A percentile compares a stretch with the other conserved stretches of the same genome.
Evolutionary conservation across 2,797 vertebrate species (phyloP).

Genomic region (Cossypha niveicapilla): DNA sequence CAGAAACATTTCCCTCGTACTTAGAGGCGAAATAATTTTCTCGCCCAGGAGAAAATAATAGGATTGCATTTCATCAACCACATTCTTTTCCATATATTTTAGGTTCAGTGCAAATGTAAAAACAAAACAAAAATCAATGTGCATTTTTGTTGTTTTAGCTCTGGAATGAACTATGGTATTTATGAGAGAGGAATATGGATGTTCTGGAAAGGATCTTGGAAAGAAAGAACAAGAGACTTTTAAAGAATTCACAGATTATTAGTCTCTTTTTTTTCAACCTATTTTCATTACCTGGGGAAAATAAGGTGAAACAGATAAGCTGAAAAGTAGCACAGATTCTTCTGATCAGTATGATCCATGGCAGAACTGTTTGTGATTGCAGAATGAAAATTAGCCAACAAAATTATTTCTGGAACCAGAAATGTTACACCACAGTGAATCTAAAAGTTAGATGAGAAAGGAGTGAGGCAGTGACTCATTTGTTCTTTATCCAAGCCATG

Average conservation of each 20-base stretch:
- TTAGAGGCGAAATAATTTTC: slow-evolving; percentile 14
- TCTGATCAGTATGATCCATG: not conserved
- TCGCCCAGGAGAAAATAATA: slow-evolving; percentile 11
- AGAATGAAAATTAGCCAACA: not conserved
- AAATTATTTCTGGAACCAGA: not conserved
- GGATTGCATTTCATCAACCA: slow-evolving; percentile 24
- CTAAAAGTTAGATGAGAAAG: not conserved
- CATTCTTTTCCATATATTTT: not conserved
- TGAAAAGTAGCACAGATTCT: not conserved
- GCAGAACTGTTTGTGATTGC: not conserved
- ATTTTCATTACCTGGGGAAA: not conserved
- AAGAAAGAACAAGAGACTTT: not conserved
- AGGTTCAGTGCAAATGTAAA: not conserved
- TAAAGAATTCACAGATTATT: not conserved
- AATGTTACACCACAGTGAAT: not conserved
- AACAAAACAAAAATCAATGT: not conserved
- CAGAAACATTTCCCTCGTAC: not conserved
- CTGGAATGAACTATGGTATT: not conserved
- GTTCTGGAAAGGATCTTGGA: not conserved
- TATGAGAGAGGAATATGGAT: not conserved
- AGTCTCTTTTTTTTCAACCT: not conserved
- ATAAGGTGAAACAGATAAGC: not conserved
- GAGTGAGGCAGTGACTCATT: not conserved
- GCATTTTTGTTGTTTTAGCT: not conserved
- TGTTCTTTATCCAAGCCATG: not conserved